Conservation (phyloP, 2,797 vertebrate species). For the Gymnodraco acuticeps region DNA sequence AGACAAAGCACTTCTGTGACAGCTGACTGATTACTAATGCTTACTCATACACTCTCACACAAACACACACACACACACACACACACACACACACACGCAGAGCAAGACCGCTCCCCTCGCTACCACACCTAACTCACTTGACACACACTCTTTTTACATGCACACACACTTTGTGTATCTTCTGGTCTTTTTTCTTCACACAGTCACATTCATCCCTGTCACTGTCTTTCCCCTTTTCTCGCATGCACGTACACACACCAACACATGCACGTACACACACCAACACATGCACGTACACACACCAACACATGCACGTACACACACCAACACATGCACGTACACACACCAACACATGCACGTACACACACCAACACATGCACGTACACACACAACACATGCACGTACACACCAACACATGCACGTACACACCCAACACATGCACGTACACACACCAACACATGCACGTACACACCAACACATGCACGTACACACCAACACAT, state of each 20-base stretch:
- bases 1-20: slow-evolving; percentile 73
- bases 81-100: slow-evolving; percentile 5
- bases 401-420: slow-evolving; percentile 13
- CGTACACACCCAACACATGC: too few relatives aligned
- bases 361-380: slow-evolving; percentile 11
- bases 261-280: background rate
- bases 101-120: slow-evolving; percentile 3
- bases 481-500: background rate
- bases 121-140: slow-evolving; percentile 58
- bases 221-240: background rate
- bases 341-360: slow-evolving; percentile 14
- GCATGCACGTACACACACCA: background rate
- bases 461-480: background rate
- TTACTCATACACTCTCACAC: slow-evolving; percentile 68
- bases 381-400: slow-evolving; percentile 26
- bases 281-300: background rate
- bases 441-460: slow-evolving; percentile 31
- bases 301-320: slow-evolving; percentile 3
- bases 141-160: slow-evolving; percentile 27
- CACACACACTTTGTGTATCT: slow-evolving; percentile 12
- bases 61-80: slow-evolving; percentile 23
- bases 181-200: slow-evolving; percentile 15
- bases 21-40: slow-evolving; percentile 75
- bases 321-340: too few relatives aligned
- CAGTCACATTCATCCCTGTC: slow-evolving; percentile 22